These are phyloP conservation scores for Phytoseiulus persimilis DNA, from an alignment of 2,888 invertebrate genomes.

Conservation along the genomic window DNA sequence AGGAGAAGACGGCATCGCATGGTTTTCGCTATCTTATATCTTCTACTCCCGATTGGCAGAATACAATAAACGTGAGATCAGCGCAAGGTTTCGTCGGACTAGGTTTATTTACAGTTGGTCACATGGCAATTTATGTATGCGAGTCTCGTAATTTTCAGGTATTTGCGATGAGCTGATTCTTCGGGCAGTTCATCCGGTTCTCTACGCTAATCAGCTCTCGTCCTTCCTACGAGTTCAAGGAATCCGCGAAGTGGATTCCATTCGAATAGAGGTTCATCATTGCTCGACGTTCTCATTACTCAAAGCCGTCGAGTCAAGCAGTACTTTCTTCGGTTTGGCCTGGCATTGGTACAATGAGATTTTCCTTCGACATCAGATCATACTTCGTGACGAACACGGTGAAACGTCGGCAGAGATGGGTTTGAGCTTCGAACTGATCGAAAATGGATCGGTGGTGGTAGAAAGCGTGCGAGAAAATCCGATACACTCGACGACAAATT, in stretches of 20 bases:
- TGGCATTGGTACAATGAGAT: conserved; percentile 88
- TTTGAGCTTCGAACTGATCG: conserved; percentile 95
- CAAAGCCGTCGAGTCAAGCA: not conserved
- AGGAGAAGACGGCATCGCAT: too few species aligned
- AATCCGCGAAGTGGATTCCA: not conserved
- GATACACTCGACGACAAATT: conserved; percentile 93
- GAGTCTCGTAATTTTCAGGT: not conserved
- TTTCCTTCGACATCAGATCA: conserved; percentile 94
- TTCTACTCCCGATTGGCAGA: too few species aligned
- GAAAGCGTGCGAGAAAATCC: conserved; percentile 99
- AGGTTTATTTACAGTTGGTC: not conserved
- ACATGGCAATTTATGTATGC: not conserved
- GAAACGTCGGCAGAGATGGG: conserved; percentile 84
- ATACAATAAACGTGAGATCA: too few species aligned
- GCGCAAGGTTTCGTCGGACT: not conserved
- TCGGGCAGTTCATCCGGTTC: not conserved
- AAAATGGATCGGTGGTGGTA: conserved; percentile 94
- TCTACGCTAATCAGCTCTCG: not conserved
- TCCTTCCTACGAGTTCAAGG: not conserved
- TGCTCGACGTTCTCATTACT: not conserved
- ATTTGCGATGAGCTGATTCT: not conserved
- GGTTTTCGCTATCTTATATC: too few species aligned
- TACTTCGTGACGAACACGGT: conserved; percentile 97
- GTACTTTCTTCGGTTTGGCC: not conserved
- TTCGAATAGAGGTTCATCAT: too few species aligned